Conservation (phyloP, 2,113 vertebrate species). For the Dicerorhinus sumatrensis region DNA sequence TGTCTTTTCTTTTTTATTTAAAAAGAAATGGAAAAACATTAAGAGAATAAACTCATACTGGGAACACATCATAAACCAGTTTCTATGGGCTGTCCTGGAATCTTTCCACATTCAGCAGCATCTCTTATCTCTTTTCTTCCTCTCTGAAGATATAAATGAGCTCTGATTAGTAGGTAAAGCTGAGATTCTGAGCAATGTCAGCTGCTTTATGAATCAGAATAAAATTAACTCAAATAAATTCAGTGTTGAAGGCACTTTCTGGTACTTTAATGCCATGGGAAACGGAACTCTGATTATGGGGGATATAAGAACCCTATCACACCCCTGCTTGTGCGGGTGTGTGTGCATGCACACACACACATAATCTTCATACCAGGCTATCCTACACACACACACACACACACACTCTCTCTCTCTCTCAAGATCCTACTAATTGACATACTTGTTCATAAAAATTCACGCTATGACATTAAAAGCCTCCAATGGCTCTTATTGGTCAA, state of each 20-base stretch:
- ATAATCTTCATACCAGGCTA: neutral
- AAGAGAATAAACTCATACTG: neutral
- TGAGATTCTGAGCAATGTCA: neutral
- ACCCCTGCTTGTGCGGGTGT: neutral
- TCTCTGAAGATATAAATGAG: neutral
- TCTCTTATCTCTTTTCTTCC: neutral
- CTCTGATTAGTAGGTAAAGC: neutral
- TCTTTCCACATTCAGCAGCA: neutral
- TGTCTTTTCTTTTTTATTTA: neutral
- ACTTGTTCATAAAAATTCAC: neutral
- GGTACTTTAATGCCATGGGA: neutral
- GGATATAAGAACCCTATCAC: neutral
- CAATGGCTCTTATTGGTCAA: neutral
- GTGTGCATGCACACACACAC: neutral
- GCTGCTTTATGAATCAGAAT: neutral
- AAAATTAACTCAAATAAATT: neutral
- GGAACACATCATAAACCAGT: neutral
- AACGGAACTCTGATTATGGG: neutral
- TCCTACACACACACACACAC: neutral
- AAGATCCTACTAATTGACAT: neutral
- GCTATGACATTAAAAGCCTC: neutral
- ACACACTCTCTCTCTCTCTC: too few species aligned
- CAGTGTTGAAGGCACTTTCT: neutral
- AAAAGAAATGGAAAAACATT: neutral
- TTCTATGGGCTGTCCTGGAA: neutral